Base-by-base conservation (phyloP, 2,797 vertebrate species). In the Helarctos malayanus region DNA sequence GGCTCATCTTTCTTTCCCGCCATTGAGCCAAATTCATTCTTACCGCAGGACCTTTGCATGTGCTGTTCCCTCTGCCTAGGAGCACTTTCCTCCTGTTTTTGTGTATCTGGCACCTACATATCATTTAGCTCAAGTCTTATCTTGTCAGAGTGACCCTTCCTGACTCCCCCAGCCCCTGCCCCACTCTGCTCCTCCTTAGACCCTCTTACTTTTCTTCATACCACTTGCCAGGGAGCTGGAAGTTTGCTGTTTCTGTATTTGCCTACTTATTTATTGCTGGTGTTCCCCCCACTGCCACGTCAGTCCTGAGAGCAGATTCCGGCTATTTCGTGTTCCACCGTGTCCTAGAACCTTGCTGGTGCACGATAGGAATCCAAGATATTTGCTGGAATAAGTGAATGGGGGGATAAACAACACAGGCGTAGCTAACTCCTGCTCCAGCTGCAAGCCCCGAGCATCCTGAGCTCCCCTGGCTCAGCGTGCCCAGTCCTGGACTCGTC, bases 1-100 rank as follows among this genome's bases (percentile, higher is more conserved):
- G 61, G 7, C 61, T n/a, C n/a, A 18, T 11, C 15, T 78, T 56
- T 69, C 84, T 27, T 61, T 49, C 38, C 35, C 7, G 56, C 69
- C 47, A 11, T 35, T 29, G 4, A 9, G 7, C 54, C 25, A 54
- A 23, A 29, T 27, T 38, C 10, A 14, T 25, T 25, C 59, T 56
- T n/a, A 96, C 68, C 41, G 13, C 88, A 85, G 93, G 61, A 7
- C 88, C 91, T 89, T 88, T 25, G 47, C 35, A 65, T 9, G 4
- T 61, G 38, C 76, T 52, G 45, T 2, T 32, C 7, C 16, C 21
- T 32, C n/a, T 76, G 49, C 41, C 61, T 41, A 18, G 27, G 63
- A n/a, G 21, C 73, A 16, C 71, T 79, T 45, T 93, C 52, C 35
- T 80, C 18, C 63, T 63, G 1, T 61, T 54, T 71, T 29, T 76